A percentile compares a stretch with the other conserved stretches of the same genome.
Evolutionary conservation across 2,888 invertebrate genomes (phyloP).

Genomic region (Cremastinae sp.): DNA sequence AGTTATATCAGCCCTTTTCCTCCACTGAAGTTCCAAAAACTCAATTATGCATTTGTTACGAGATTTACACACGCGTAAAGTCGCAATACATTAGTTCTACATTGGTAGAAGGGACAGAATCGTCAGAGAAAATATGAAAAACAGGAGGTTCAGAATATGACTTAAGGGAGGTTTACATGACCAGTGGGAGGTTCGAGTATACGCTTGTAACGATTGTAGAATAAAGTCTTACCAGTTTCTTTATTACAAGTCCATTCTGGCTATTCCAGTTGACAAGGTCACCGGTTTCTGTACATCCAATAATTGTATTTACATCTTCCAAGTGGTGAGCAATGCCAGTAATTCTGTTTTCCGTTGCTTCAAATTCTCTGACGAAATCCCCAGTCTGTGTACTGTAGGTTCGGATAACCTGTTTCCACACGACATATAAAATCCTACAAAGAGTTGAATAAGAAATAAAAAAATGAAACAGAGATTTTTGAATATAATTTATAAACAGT

Average conservation of each 20-base stretch:
- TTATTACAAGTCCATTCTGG: conserved; percentile 81
- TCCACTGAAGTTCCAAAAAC: too few relatives aligned
- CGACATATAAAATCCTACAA: conserved; percentile 84
- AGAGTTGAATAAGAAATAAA: conserved; percentile 63
- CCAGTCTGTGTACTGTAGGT: conserved; percentile 86
- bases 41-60: too few relatives aligned
- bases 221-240: conserved; percentile 81
- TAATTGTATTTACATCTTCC: conserved; percentile 79
- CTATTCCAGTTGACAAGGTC: conserved; percentile 83
- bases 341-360: conserved; percentile 81
- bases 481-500: conserved; percentile 1
- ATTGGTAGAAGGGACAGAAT: too few relatives aligned
- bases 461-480: conserved; percentile 42
- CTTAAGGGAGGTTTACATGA: too few relatives aligned
- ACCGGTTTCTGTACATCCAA: conserved; percentile 83
- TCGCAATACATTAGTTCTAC: too few relatives aligned
- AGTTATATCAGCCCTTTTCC: too few relatives aligned
- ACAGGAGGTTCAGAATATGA: too few relatives aligned
- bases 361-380: conserved; percentile 83
- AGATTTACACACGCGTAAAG: too few relatives aligned
- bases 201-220: too few relatives aligned
- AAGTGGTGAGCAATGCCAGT: conserved; percentile 82
- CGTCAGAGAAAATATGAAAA: too few relatives aligned
- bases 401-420: conserved; percentile 83
- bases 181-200: too few relatives aligned